phyloP scores from a whole-genome alignment of 2,113 vertebrate genomes.

The Catagonus wagneri region DNA sequence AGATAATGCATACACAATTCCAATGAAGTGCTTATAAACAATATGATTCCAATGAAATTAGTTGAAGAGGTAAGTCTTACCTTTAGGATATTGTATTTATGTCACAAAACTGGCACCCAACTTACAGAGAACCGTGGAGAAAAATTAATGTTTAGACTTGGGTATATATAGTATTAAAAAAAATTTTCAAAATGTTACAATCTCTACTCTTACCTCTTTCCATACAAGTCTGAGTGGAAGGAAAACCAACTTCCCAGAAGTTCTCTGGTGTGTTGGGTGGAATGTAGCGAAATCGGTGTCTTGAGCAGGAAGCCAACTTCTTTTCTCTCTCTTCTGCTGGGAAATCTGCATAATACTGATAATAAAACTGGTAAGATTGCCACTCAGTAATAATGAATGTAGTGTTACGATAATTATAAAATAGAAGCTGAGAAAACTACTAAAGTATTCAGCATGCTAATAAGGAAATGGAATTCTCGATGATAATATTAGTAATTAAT shows the following conservation, averaged over 20 bases:
- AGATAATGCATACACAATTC: neutral
- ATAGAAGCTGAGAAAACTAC: neutral
- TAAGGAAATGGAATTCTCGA: neutral
- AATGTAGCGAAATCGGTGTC: slow-evolving; percentile 94
- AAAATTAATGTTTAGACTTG: neutral
- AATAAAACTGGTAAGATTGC: slow-evolving; percentile 50
- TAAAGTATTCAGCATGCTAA: slow-evolving; percentile 22
- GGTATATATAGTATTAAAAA: neutral
- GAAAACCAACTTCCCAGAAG: slow-evolving; percentile 99
- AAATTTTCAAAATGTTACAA: neutral
- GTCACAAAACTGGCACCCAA: neutral
- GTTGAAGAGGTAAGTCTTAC: neutral
- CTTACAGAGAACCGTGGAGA: neutral
- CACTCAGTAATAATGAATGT: slow-evolving; percentile 40
- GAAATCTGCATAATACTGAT: slow-evolving; percentile 95
- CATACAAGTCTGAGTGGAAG: slow-evolving; percentile 96
- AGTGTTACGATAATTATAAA: neutral
- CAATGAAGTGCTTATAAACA: neutral
- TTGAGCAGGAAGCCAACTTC: slow-evolving; percentile 94
- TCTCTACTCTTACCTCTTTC: slow-evolving; percentile 92
- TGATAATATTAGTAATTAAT: slow-evolving; percentile 10
- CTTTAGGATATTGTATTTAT: slow-evolving; percentile 41
- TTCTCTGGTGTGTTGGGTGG: slow-evolving; percentile 96
- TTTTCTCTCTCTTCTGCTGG: slow-evolving; percentile 94
- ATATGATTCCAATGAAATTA: slow-evolving; percentile 27